phyloP scores from a whole-genome alignment of 2,888 invertebrate genomes.

The Cryptus viduatorius region DNA sequence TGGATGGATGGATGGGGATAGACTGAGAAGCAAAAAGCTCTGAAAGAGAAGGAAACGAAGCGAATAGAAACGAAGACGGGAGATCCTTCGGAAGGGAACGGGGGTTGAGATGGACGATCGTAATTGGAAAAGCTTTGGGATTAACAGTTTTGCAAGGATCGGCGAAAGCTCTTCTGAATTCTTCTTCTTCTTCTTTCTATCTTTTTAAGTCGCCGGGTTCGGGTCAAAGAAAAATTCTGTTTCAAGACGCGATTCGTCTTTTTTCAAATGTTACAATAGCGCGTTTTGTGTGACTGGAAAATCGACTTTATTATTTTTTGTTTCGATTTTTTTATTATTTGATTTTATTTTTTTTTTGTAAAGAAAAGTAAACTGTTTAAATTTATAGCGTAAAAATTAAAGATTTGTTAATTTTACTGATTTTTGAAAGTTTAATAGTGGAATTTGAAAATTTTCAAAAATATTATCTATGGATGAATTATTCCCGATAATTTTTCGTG shows the following conservation, averaged over 20 bases:
- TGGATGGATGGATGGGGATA: background rate
- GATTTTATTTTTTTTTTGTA: no score
- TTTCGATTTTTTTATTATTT: no score
- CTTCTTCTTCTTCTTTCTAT: background rate
- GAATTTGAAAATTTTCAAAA: no score
- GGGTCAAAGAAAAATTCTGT: slow-evolving; percentile 68
- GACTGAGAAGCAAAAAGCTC: slow-evolving; percentile 7
- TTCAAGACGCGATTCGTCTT: slow-evolving; percentile 19
- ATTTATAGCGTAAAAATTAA: no score
- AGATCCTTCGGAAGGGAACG: slow-evolving; percentile 57
- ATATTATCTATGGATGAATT: no score
- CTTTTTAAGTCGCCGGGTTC: background rate
- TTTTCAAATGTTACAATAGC: background rate
- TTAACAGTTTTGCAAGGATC: slow-evolving; percentile 84
- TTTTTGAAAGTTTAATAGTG: no score
- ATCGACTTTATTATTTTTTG: no score
- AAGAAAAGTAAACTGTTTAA: no score
- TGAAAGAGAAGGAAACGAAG: slow-evolving; percentile 53
- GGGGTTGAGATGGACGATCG: slow-evolving; percentile 37
- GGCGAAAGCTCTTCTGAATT: slow-evolving; percentile 76
- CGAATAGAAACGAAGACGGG: slow-evolving; percentile 65
- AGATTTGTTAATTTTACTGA: no score
- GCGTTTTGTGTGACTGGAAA: no score
- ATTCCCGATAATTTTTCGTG: no score
- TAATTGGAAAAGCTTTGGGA: slow-evolving; percentile 84